These are phyloP conservation scores for Lutjanus erythropterus DNA, from an alignment of 2,113 vertebrate species.

Conservation along the genomic window DNA sequence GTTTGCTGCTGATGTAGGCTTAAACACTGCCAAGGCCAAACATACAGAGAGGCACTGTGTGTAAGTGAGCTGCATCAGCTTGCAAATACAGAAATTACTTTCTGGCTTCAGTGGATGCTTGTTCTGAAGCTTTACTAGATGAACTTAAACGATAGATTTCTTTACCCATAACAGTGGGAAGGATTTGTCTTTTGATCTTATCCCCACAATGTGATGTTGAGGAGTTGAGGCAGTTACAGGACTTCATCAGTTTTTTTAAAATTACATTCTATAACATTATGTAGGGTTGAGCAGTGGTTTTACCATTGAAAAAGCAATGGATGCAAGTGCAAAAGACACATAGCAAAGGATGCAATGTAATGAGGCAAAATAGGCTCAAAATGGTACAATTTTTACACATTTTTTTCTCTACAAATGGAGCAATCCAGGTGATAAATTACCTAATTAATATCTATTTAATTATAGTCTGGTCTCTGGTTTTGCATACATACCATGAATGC, in stretches of 20 bases:
- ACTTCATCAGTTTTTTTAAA: neutral
- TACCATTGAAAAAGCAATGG: neutral
- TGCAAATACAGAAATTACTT: conserved; percentile 9
- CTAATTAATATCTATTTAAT: neutral
- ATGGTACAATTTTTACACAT: neutral
- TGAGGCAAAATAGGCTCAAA: neutral
- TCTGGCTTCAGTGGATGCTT: conserved; percentile 6
- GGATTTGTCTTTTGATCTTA: conserved; percentile 6
- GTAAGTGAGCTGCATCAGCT: conserved; percentile 31
- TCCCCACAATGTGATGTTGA: neutral
- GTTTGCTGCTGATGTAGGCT: conserved; percentile 57
- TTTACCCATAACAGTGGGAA: neutral
- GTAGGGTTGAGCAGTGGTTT: neutral
- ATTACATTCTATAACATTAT: neutral
- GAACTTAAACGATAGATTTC: neutral
- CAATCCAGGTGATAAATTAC: neutral
- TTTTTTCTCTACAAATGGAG: neutral
- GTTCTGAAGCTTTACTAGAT: neutral
- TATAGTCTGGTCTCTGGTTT: neutral
- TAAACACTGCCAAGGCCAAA: conserved; percentile 32
- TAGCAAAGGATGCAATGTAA: neutral
- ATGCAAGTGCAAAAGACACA: neutral
- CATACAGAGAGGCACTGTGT: conserved; percentile 17
- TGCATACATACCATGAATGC: too few relatives aligned
- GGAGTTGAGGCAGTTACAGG: neutral